Percentiles rank a stretch among this genome's conserved stretches.
Evolutionary conservation across 2,797 vertebrate species (phyloP).

Genomic region (Anabas testudineus): DNA sequence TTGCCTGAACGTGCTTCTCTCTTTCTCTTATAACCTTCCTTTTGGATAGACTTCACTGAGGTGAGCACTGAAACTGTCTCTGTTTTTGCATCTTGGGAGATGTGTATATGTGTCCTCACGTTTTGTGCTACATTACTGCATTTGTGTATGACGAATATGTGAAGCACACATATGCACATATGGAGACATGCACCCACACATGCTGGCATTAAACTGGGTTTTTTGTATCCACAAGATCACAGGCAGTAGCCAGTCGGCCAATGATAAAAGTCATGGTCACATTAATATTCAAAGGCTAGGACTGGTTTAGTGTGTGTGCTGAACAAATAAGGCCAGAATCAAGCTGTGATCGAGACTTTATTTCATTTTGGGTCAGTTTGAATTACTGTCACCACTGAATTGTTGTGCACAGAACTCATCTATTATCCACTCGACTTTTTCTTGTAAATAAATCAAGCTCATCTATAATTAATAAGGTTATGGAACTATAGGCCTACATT

Average conservation of each 20-base stretch:
- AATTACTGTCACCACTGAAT: conserved; percentile 56
- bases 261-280: conserved; percentile 68
- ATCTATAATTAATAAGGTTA: conserved; percentile 56
- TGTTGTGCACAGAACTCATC: conserved; percentile 59
- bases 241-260: conserved; percentile 44
- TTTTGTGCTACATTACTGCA: neutral
- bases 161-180: conserved; percentile 1
- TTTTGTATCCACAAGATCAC: conserved; percentile 41
- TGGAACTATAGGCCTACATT: conserved; percentile 56
- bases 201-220: conserved; percentile 15
- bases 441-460: conserved; percentile 69
- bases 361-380: conserved; percentile 62
- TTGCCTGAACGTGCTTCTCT: conserved; percentile 84
- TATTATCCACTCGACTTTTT: conserved; percentile 71
- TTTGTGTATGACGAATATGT: conserved; percentile 25
- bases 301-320: conserved; percentile 52
- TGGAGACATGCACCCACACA: neutral
- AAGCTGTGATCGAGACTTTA: conserved; percentile 73
- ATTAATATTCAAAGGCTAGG: conserved; percentile 75
- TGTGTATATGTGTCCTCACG: conserved; percentile 3
- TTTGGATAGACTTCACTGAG: conserved; percentile 96
- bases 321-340: conserved; percentile 73
- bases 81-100: conserved; percentile 23
- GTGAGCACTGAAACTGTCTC: conserved; percentile 84
- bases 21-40: conserved; percentile 86